Conservation (phyloP, 2,113 vertebrate genomes). For the Paratilapia polleni region DNA sequence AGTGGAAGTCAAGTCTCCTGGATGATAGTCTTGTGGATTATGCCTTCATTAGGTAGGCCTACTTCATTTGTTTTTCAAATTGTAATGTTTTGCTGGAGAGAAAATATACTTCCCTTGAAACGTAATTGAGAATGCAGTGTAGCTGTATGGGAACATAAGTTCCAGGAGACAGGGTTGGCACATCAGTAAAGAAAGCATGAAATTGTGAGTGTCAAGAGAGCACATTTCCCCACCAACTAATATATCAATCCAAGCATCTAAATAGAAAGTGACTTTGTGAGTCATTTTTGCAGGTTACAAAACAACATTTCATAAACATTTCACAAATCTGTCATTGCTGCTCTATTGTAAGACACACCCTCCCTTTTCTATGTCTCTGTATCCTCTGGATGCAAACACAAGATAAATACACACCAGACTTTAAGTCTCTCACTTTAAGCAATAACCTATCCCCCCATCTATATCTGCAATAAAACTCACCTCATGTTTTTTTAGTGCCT, state of each 20-base stretch:
- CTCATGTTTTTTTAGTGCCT: conserved; percentile 20
- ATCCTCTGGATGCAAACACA: conserved; percentile 3
- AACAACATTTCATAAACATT: conserved; percentile 57
- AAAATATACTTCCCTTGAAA: conserved; percentile 4
- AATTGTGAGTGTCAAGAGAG: conserved; percentile 40
- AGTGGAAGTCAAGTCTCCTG: neutral
- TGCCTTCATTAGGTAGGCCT: neutral
- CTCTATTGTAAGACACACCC: conserved; percentile 39
- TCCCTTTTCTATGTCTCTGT: neutral
- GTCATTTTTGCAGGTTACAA: conserved; percentile 38
- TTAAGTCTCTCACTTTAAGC: conserved; percentile 22
- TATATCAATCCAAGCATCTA: conserved; percentile 57
- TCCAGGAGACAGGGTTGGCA: conserved; percentile 11
- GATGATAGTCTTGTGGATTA: neutral
- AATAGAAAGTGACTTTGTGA: conserved; percentile 61
- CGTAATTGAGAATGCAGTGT: neutral
- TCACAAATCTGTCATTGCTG: conserved; percentile 54
- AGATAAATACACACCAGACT: conserved; percentile 20
- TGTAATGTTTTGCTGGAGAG: neutral
- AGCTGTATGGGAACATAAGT: neutral
- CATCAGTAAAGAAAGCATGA: conserved; percentile 35
- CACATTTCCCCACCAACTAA: conserved; percentile 64
- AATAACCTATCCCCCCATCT: neutral
- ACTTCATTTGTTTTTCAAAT: neutral
- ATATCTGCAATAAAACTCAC: conserved; percentile 31